These are phyloP conservation scores for Cryptus armator DNA, from an alignment of 2,888 invertebrate genomes.

Conservation along the genomic window DNA sequence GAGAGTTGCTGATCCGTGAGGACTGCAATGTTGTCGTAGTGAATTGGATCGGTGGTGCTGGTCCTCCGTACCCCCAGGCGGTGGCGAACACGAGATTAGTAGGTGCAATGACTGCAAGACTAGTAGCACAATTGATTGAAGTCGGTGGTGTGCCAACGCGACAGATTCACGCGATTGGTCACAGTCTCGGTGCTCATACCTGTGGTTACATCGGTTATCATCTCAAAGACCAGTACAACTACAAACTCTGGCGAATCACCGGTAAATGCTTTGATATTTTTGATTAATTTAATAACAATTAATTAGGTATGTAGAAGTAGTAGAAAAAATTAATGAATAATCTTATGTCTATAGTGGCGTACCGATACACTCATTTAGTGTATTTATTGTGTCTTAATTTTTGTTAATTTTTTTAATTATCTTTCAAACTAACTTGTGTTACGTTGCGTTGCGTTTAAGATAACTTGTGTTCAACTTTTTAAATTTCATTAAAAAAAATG, in stretches of 20 bases:
- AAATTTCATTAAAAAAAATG: no score
- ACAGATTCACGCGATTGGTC: slow-evolving; percentile 94
- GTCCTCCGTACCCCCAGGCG: slow-evolving; percentile 96
- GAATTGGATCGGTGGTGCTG: slow-evolving; percentile 95
- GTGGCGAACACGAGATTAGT: slow-evolving; percentile 96
- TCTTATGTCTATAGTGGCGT: no score
- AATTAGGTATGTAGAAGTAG: no score
- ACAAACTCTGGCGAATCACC: slow-evolving; percentile 92
- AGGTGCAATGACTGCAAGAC: slow-evolving; percentile 93
- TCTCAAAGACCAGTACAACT: slow-evolving; percentile 86
- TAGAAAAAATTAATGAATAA: no score
- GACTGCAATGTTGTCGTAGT: slow-evolving; percentile 92
- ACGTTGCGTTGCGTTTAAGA: no score
- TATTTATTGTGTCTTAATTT: no score
- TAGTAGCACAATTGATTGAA: slow-evolving; percentile 86
- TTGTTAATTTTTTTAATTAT: no score
- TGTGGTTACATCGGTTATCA: slow-evolving; percentile 94
- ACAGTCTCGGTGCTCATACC: slow-evolving; percentile 94
- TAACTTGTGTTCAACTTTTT: no score
- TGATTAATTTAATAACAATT: no score
- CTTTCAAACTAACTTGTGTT: no score
- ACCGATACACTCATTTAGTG: no score
- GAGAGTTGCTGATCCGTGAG: slow-evolving; percentile 90
- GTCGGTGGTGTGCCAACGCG: slow-evolving; percentile 84
- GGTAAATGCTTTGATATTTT: slow-evolving; percentile 85